phyloP scores from a whole-genome alignment of 2,113 vertebrate species.

The Regulus satrapa region DNA sequence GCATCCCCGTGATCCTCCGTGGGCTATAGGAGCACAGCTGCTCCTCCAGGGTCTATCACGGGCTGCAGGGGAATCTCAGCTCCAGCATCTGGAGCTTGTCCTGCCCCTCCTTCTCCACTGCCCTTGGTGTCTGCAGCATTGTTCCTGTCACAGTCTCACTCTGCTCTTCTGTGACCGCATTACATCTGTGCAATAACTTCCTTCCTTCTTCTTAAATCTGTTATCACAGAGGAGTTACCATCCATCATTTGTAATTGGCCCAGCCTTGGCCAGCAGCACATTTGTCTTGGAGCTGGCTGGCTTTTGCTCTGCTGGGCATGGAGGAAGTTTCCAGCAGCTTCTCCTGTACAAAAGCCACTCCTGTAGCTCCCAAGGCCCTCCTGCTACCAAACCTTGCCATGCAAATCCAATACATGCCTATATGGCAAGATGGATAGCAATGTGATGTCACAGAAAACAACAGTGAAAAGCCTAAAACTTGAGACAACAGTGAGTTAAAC shows the following conservation, averaged over 20 bases:
- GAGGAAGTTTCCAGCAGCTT: not conserved
- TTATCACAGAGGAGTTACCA: not conserved
- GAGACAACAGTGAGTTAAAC: not conserved
- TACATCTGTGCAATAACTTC: not conserved
- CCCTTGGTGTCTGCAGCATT: not conserved
- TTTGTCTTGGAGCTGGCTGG: not conserved
- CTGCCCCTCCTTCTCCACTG: not conserved
- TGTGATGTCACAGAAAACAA: not conserved
- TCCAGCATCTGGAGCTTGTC: not conserved
- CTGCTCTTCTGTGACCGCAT: not conserved
- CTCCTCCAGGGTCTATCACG: accelerated
- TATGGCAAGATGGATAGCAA: not conserved
- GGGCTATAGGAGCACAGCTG: not conserved
- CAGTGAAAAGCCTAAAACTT: not conserved
- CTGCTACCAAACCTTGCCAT: not conserved
- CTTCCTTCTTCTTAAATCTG: not conserved
- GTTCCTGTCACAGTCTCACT: not conserved
- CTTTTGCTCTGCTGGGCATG: not conserved
- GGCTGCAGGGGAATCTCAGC: not conserved
- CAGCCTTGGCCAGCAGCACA: not conserved
- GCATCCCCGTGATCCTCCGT: not conserved
- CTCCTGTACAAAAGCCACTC: not conserved
- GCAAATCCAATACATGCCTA: not conserved
- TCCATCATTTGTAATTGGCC: not conserved
- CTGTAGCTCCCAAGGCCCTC: not conserved